Percentiles rank a stretch among this genome's conserved stretches.
Conservation (phyloP, 2,797 vertebrate genomes). For the Arctocebus calabarensis region DNA sequence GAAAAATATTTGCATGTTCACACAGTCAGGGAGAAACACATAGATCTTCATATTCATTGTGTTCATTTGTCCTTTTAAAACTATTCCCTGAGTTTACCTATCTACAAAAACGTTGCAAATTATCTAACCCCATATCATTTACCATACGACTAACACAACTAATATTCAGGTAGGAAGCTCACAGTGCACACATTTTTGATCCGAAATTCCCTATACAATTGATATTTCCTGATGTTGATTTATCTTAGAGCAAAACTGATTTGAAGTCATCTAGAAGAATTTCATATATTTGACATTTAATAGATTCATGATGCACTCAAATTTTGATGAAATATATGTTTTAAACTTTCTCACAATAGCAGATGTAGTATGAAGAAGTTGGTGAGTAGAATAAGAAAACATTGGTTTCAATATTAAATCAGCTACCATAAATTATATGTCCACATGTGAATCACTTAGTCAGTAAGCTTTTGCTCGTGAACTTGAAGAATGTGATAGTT, state of each 20-base stretch:
- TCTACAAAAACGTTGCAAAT: neutral
- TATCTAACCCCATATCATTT: neutral
- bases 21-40: neutral
- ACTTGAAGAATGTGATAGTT: neutral
- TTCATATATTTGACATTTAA: neutral
- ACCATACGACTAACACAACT: neutral
- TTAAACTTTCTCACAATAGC: neutral
- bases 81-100: neutral
- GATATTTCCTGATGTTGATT: neutral
- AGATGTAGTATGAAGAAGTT: neutral
- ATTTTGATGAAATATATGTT: neutral
- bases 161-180: neutral
- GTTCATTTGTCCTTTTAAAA: neutral
- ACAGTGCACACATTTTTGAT: neutral
- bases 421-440: neutral
- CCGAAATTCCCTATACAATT: neutral
- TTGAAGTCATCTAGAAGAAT: neutral
- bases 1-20: neutral
- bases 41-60: neutral
- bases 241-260: neutral
- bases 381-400: neutral
- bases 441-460: neutral
- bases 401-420: neutral
- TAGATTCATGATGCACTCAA: neutral
- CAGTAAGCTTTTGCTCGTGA: conserved; percentile 20